phyloP scores from a whole-genome alignment of 2,888 invertebrate genomes.

The Rugalucina vietnamica region DNA sequence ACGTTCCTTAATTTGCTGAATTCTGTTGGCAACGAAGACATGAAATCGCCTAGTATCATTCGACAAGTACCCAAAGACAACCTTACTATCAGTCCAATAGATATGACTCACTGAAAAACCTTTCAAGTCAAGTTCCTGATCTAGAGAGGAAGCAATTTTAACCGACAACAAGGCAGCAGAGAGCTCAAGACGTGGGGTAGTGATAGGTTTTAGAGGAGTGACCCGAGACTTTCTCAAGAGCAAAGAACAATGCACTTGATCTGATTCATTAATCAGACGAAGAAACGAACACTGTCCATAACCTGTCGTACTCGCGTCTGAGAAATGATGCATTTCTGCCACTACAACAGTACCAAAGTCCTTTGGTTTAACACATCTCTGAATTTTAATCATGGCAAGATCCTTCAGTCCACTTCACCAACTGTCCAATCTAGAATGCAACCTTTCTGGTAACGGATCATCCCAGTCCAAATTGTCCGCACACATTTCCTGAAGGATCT shows the following conservation, averaged over 20 bases:
- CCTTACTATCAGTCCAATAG: conserved; percentile 65
- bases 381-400: conserved; percentile 16
- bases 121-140: conserved; percentile 14
- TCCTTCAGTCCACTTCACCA: conserved; percentile 39
- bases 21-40: conserved; percentile 54
- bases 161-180: conserved; percentile 32
- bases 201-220: conserved; percentile 36
- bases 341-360: conserved; percentile 38
- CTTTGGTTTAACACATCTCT: conserved; percentile 42
- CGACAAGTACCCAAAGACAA: conserved; percentile 63
- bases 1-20: conserved; percentile 42
- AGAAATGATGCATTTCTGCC: conserved; percentile 57
- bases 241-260: background rate
- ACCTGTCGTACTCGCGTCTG: conserved; percentile 52
- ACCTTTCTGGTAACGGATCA: conserved; percentile 39
- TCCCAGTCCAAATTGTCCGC: conserved; percentile 53
- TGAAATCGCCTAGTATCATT: conserved; percentile 53
- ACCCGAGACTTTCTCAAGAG: background rate
- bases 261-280: background rate
- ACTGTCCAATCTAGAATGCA: conserved; percentile 39
- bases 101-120: conserved; percentile 4
- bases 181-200: conserved; percentile 37
- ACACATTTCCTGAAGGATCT: conserved; percentile 57
- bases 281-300: conserved; percentile 11
- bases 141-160: background rate